These are phyloP conservation scores for Sparus aurata DNA, from an alignment of 2,797 vertebrate genomes.

Conservation along the genomic window DNA sequence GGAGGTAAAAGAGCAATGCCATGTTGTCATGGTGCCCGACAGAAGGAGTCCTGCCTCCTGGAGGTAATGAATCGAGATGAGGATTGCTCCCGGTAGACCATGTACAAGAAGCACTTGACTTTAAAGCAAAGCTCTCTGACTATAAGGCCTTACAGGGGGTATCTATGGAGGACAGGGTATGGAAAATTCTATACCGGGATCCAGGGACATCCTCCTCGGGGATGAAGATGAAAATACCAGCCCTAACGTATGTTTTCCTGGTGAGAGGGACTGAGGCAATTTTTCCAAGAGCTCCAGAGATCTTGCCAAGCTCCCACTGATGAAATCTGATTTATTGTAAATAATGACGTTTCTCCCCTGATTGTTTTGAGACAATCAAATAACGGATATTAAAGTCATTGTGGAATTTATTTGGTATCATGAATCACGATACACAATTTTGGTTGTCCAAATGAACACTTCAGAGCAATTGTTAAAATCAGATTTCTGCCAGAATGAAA, in stretches of 20 bases:
- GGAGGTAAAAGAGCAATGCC: slow-evolving; percentile 72
- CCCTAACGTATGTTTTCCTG: slow-evolving; percentile 5
- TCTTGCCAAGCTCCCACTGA: slow-evolving; percentile 19
- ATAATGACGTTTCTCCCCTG: slow-evolving; percentile 44
- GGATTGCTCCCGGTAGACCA: slow-evolving; percentile 76
- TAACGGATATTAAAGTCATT: slow-evolving; percentile 41
- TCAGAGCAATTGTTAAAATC: slow-evolving; percentile 31
- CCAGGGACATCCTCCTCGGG: slow-evolving; percentile 41
- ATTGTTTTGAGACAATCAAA: slow-evolving; percentile 46
- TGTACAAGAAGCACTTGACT: slow-evolving; percentile 79
- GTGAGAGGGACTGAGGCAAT: background rate
- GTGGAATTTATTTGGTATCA: slow-evolving; percentile 29
- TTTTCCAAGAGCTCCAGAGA: slow-evolving; percentile 23
- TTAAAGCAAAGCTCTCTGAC: slow-evolving; percentile 73
- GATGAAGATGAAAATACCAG: slow-evolving; percentile 50
- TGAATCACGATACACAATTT: slow-evolving; percentile 7
- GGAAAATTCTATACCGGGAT: slow-evolving; percentile 43
- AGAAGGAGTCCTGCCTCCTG: slow-evolving; percentile 76
- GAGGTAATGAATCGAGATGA: slow-evolving; percentile 80
- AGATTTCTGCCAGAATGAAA: slow-evolving; percentile 34
- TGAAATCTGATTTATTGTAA: slow-evolving; percentile 44
- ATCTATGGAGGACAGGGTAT: slow-evolving; percentile 42
- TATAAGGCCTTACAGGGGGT: slow-evolving; percentile 43
- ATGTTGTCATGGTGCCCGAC: slow-evolving; percentile 82
- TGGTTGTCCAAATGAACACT: slow-evolving; percentile 24